Evolutionary conservation across 2,888 invertebrate genomes (phyloP), one percentile per base, ranked within the genome.

Genomic region (Siphlonurus alternatus): DNA sequence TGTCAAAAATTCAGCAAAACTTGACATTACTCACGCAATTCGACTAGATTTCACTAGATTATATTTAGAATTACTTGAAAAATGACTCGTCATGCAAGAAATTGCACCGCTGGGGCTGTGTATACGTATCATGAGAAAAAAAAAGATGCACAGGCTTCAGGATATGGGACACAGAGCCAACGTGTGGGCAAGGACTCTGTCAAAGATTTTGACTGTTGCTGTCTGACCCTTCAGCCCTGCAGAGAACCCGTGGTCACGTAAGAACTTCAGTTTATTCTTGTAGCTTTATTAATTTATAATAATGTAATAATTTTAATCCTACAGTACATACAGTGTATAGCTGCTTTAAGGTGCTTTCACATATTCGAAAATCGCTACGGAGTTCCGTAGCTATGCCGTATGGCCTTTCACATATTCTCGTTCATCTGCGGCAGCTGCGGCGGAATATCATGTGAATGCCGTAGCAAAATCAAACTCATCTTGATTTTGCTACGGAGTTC

Each of bases 61-160:
- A n/a, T n/a, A n/a, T n/a, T n/a, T n/a, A n/a, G n/a, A n/a, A n/a
- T n/a, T n/a, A n/a, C 24, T 5, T 15, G n/a, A 64, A 68, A 70
- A 69, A 94, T 94, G 94, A 94, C 94, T 0, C 83, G 99, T 63
- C 99, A 99, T 74, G 98, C 96, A 10, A 87, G 93, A 75, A 99
- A 99, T 78, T 94, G 94, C 72, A 99, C 99, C 1, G 98, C 99
- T 1, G 94, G 96, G 65, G 93, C 97, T 7, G 97, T 98, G 10
- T 99, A 99, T 74, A 95, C 98, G 0, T 98, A 99, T 72, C 93
- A 96, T 71, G 99, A 99, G 74, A 93, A 95, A 77, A 90, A 94
- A 75, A 94, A 94, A 74, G 98, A 99, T 74, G 93, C 95, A 1
- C 85, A 88, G 56, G 87, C 89, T 7, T 95, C 96, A 18, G 98